These are phyloP conservation scores for Rhinopomastus cyanomelas DNA, from an alignment of 2,113 vertebrate species.

Conservation along the genomic window DNA sequence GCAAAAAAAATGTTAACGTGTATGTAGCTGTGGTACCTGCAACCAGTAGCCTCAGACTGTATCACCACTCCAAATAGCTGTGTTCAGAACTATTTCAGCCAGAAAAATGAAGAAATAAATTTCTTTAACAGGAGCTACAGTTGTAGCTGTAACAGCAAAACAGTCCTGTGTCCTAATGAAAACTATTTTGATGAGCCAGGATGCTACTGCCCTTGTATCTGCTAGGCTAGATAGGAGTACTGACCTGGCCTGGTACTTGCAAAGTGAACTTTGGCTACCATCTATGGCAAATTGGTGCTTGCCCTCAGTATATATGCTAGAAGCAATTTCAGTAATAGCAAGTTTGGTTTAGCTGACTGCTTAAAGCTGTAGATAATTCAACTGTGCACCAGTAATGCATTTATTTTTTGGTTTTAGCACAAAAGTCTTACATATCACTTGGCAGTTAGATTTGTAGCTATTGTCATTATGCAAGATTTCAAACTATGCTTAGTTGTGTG, in stretches of 20 bases:
- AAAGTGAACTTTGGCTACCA: background rate
- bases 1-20: background rate
- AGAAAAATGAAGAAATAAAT: background rate
- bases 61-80: background rate
- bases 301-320: background rate
- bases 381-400: fast-evolving
- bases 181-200: background rate
- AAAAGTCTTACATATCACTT: background rate
- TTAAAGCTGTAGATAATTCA: background rate
- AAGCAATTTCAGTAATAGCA: background rate
- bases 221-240: background rate
- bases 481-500: background rate
- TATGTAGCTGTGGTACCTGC: background rate
- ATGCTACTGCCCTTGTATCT: background rate
- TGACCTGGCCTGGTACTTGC: background rate
- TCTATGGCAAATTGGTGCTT: background rate
- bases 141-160: background rate
- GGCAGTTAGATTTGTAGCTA: background rate
- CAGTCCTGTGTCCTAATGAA: background rate
- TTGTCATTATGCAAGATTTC: fast-evolving
- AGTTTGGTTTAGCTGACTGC: background rate
- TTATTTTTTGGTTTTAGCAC: background rate
- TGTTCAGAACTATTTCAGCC: background rate
- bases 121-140: background rate
- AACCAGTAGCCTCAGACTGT: background rate